Conservation (phyloP, 1,140 invertebrate genomes). For the Aphidius gifuensis region DNA sequence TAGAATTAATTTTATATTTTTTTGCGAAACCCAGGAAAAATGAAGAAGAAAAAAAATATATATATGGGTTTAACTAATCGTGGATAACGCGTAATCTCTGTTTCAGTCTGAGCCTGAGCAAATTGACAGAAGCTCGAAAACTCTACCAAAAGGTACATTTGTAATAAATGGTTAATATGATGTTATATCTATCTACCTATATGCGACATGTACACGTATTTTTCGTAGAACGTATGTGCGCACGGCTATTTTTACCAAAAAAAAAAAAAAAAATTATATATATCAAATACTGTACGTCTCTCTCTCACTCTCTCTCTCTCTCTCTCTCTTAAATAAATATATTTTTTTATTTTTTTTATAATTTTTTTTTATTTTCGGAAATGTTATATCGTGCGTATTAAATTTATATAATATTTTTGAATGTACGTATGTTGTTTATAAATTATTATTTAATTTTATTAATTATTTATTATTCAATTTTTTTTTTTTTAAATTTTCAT, state of each 20-base stretch:
- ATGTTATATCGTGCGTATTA: constrained; percentile 6
- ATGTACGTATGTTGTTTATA: constrained; percentile 4
- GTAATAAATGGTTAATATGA: constrained; percentile 51
- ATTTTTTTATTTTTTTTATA: constrained; percentile 14
- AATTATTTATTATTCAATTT: constrained; percentile 21
- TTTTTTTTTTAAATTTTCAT: constrained; percentile 33
- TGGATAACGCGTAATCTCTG: constrained; percentile 55
- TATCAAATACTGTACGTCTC: constrained; percentile 19
- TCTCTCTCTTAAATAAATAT: constrained; percentile 23
- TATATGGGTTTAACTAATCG: constrained; percentile 35
- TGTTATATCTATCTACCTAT: constrained; percentile 45
- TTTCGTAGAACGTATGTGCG: constrained; percentile 25
- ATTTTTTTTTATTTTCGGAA: constrained; percentile 8
- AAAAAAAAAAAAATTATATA: constrained; percentile 21
- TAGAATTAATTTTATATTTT: no score
- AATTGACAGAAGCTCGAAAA: constrained; percentile 54
- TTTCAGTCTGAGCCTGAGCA: constrained; percentile 56
- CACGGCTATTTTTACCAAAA: constrained; percentile 24
- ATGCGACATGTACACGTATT: constrained; percentile 28
- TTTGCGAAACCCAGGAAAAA: no score
- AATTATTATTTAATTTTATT: background rate
- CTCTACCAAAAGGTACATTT: constrained; percentile 57
- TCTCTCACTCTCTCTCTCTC: constrained; percentile 28
- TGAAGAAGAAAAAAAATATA: no score
- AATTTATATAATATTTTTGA: background rate